Base-by-base conservation (phyloP, 2,113 vertebrate genomes). In the Uropsilus gracilis region DNA sequence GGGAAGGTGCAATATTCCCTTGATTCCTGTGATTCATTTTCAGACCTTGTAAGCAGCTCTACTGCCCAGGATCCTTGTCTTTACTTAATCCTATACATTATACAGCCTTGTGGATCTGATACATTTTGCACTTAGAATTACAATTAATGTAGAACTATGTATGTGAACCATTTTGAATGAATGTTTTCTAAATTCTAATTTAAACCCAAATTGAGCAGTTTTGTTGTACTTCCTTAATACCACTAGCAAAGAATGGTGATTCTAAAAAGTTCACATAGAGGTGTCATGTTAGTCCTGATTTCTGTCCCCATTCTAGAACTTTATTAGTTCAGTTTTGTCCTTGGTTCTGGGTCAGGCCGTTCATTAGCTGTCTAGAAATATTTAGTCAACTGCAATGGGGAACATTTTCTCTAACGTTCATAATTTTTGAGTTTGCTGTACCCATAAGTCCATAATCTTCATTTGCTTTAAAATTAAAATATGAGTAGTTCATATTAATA, bases 391-490 rank as follows among this genome's bases (percentile, higher is more conserved):
- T 86, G 30, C 46, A 64, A 9, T 88, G 28, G 59, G 24, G 77
- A 87, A 76, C 20, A 28, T 71, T 78, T 90, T 42, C 34, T 93
- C 7, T 63, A 77, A 92, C 81, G 68, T 37, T 95, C 11, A n/a
- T 78, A 76, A 69, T 26, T 63, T 82, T 50, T 57, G 48, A 77
- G 72, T 84, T 94, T 78, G 61, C 63, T 86, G 90, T 87, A 87
- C 72, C 68, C 26, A 1, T 72, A 82, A 86, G 22, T 64, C 53
- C 18, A 42, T 76, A 32, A 64, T 91, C 18, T 90, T 76, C 71
- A 69, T 92, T 76, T 92, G 20, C 34, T 89, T 94, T 91, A 53
- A 88, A 95, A 87, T 80, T 94, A 72, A n/a, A 92, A 39, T 80
- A 30, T 87, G 50, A 48, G 30, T 37, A 77, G 72, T 85, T 61